Conservation (phyloP, 2,888 invertebrate species). For the Mythimna impura region DNA sequence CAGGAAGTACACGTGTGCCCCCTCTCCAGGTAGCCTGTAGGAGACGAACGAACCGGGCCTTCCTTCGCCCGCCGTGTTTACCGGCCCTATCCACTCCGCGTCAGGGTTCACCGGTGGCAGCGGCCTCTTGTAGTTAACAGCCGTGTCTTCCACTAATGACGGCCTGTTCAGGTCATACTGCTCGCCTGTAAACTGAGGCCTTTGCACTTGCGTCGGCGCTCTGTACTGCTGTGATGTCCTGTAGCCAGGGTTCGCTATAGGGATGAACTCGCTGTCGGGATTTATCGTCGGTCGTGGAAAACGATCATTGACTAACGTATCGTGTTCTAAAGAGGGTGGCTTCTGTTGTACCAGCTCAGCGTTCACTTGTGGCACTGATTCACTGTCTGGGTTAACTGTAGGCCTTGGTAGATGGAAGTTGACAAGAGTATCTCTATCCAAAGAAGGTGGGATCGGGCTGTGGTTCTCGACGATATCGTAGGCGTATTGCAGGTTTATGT, state of each 20-base stretch:
- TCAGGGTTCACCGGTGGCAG: slow-evolving; percentile 90
- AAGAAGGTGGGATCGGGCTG: slow-evolving; percentile 83
- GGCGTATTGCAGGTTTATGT: slow-evolving; percentile 89
- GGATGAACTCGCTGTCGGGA: slow-evolving; percentile 92
- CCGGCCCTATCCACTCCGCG: slow-evolving; percentile 90
- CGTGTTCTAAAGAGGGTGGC: slow-evolving; percentile 90
- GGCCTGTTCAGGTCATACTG: slow-evolving; percentile 85
- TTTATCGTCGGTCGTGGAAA: slow-evolving; percentile 92
- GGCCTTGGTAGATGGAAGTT: slow-evolving; percentile 93
- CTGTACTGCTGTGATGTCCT: slow-evolving; percentile 80
- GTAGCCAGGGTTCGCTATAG: slow-evolving; percentile 86
- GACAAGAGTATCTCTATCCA: slow-evolving; percentile 93
- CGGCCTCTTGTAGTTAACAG: slow-evolving; percentile 91
- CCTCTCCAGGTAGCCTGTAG: slow-evolving; percentile 93
- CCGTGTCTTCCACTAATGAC: slow-evolving; percentile 86
- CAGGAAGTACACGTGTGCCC: slow-evolving; percentile 94
- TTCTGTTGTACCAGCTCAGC: slow-evolving; percentile 79
- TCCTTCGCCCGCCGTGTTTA: slow-evolving; percentile 86
- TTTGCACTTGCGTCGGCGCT: slow-evolving; percentile 76
- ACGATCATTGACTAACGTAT: slow-evolving; percentile 93
- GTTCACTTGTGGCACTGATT: slow-evolving; percentile 83
- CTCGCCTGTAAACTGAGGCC: slow-evolving; percentile 82
- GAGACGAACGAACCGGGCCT: slow-evolving; percentile 92
- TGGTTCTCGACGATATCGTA: slow-evolving; percentile 85
- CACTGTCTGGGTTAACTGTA: slow-evolving; percentile 92